These are phyloP conservation scores for Isoperla grammatica DNA, from an alignment of 2,888 invertebrate genomes.

Conservation along the genomic window DNA sequence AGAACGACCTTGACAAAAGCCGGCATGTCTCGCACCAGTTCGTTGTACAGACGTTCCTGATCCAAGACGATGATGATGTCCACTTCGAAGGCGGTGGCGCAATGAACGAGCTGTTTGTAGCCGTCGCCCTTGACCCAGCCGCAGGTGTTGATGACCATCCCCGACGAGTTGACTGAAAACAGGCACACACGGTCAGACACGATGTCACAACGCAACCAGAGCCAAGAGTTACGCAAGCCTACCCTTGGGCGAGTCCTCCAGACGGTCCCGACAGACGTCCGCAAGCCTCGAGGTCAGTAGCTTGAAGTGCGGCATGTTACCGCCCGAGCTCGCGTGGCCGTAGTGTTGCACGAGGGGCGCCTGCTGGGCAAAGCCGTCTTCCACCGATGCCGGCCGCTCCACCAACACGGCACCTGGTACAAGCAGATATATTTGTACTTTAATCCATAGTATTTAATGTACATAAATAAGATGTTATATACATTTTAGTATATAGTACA, in stretches of 20 bases:
- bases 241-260: conserved; percentile 85
- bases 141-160: conserved; percentile 94
- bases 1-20: conserved; percentile 88
- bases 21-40: conserved; percentile 89
- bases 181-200: conserved; percentile 20
- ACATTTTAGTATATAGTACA: no score
- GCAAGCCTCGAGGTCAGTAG: conserved; percentile 78
- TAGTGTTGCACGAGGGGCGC: conserved; percentile 92
- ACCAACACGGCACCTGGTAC: conserved; percentile 71
- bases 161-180: conserved; percentile 67
- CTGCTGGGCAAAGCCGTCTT: conserved; percentile 91
- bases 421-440: not conserved
- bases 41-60: conserved; percentile 93
- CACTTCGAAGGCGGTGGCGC: conserved; percentile 92
- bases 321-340: conserved; percentile 72
- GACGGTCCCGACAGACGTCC: conserved; percentile 74
- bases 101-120: conserved; percentile 78
- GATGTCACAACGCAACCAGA: no score
- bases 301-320: conserved; percentile 79
- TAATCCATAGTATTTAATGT: no score
- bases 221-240: conserved; percentile 33
- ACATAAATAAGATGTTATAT: no score
- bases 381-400: conserved; percentile 88
- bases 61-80: conserved; percentile 93
- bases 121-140: conserved; percentile 95